Percentiles rank a stretch among this genome's conserved stretches.
Evolutionary conservation across 2,113 vertebrate species (phyloP).

Genomic region (Solenodon paradoxus): DNA sequence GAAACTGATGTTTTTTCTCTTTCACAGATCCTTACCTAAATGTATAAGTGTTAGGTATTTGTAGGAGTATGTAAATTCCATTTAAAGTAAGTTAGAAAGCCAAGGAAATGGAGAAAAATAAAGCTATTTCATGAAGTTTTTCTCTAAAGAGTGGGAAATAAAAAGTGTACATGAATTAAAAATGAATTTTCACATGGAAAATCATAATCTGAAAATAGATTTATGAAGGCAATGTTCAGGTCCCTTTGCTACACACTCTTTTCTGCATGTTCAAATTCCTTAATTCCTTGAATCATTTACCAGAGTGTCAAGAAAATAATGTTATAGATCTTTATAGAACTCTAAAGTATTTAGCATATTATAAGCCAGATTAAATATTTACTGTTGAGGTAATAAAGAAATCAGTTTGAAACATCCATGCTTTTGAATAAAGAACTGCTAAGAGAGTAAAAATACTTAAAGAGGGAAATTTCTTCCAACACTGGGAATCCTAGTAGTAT

Average conservation of each 20-base stretch:
- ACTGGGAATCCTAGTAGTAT: not conserved
- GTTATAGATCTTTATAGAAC: not conserved
- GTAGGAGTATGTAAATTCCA: not conserved
- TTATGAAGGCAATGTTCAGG: not conserved
- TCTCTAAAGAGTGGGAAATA: not conserved
- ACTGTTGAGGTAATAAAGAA: not conserved
- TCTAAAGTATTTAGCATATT: not conserved
- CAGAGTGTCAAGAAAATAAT: not conserved
- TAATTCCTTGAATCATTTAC: constrained; percentile 16
- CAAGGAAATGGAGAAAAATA: not conserved
- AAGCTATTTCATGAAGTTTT: not conserved
- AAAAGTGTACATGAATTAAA: not conserved
- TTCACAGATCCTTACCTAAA: not conserved
- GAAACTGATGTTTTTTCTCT: not conserved
- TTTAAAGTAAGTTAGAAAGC: not conserved
- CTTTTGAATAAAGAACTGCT: not conserved
- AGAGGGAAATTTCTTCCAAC: not conserved
- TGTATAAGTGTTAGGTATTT: not conserved
- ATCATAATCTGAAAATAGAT: not conserved
- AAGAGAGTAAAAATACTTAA: not conserved
- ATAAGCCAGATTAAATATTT: not conserved
- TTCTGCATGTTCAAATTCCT: not conserved
- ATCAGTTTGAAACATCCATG: not conserved
- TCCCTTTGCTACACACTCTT: not conserved
- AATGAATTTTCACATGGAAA: not conserved